phyloP scores from a whole-genome alignment of 2,888 invertebrate genomes.

The Nemapogon koenigi region DNA sequence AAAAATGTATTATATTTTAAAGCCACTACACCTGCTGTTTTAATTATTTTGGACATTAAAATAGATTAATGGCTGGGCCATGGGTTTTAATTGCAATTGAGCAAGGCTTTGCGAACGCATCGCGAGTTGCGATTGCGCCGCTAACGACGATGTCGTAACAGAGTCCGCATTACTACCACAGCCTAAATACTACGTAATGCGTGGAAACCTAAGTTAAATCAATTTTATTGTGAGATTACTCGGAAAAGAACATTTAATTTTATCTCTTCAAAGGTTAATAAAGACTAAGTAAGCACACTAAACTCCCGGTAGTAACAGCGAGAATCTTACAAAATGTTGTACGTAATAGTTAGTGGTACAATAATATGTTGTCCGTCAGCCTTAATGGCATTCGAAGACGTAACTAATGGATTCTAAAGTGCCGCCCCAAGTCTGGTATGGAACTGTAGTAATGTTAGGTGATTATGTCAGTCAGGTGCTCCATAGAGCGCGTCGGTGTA shows the following conservation, averaged over 20 bases:
- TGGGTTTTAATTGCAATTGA: constrained; percentile 15
- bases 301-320: too few species aligned
- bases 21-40: constrained; percentile 1
- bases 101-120: background rate
- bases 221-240: too few species aligned
- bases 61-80: constrained; percentile 7
- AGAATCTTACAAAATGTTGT: too few species aligned
- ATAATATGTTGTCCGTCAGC: constrained; percentile 37
- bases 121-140: constrained; percentile 2
- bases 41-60: constrained; percentile 2
- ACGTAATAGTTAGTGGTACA: too few species aligned
- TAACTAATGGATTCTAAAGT: constrained; percentile 38
- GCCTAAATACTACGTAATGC: too few species aligned
- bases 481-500: constrained; percentile 40
- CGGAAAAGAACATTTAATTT: too few species aligned
- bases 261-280: too few species aligned
- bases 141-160: background rate
- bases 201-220: too few species aligned
- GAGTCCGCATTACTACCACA: too few species aligned
- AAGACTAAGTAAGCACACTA: too few species aligned
- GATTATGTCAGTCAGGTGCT: constrained; percentile 54
- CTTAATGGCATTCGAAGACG: constrained; percentile 37
- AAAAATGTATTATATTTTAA: constrained; percentile 1
- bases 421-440: constrained; percentile 34
- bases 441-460: constrained; percentile 41